These are phyloP conservation scores for Coleophora deauratella DNA, from an alignment of 2,888 invertebrate genomes.

Conservation along the genomic window DNA sequence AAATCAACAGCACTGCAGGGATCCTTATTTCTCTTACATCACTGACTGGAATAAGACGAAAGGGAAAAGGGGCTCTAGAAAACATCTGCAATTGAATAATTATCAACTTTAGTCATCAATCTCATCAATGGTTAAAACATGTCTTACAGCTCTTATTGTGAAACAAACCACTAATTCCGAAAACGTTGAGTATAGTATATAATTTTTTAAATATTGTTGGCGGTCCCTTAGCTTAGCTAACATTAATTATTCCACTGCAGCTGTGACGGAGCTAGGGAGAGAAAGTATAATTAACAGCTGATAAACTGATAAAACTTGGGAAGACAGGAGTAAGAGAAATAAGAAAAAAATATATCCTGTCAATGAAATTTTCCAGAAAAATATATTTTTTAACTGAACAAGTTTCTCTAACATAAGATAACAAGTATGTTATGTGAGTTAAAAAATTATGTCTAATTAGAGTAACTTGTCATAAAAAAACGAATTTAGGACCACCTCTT, in stretches of 20 bases:
- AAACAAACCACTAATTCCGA: conserved; percentile 44
- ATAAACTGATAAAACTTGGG: conserved; percentile 24
- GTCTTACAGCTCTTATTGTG: conserved; percentile 62
- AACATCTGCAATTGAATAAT: conserved; percentile 71
- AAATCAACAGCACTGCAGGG: conserved; percentile 25
- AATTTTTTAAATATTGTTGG: conserved; percentile 45
- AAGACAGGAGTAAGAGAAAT: conserved; percentile 39
- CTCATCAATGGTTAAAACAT: conserved; percentile 74
- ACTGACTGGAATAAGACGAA: conserved; percentile 30
- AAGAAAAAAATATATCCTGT: conserved; percentile 60
- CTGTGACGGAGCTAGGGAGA: conserved; percentile 65
- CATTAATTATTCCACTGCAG: conserved; percentile 70
- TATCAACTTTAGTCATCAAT: conserved; percentile 64
- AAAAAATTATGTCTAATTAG: conserved; percentile 15
- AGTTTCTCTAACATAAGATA: conserved; percentile 18
- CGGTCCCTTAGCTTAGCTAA: conserved; percentile 43
- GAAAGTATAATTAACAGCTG: conserved; percentile 47
- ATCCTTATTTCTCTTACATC: conserved; percentile 68
- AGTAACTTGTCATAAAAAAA: conserved; percentile 15
- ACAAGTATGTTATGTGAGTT: too few relatives aligned
- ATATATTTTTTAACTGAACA: conserved; percentile 16
- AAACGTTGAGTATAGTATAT: conserved; percentile 31
- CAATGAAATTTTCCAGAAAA: conserved; percentile 67
- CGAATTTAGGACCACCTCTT: background rate
- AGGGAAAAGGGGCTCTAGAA: conserved; percentile 44